Percentiles rank a stretch among this genome's conserved stretches.
Evolutionary conservation across 2,113 vertebrate species (phyloP).

Genomic region (Chionomys nivalis): DNA sequence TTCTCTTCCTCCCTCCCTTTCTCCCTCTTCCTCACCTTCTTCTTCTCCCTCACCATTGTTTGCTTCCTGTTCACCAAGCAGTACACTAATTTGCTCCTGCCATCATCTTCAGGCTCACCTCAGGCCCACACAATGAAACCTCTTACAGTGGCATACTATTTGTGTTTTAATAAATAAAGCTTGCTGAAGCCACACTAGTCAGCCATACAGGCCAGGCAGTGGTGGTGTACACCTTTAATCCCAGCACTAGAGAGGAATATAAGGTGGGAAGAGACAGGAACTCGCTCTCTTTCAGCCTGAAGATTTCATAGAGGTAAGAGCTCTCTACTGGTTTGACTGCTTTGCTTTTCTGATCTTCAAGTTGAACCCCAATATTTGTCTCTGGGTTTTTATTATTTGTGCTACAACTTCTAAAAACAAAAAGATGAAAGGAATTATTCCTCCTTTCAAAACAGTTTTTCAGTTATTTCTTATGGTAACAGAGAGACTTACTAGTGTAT

Average conservation of each 20-base stretch:
- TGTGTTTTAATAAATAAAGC: too few species aligned
- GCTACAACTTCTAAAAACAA: not conserved
- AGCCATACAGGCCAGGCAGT: too few species aligned
- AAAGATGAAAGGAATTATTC: not conserved
- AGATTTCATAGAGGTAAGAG: too few species aligned
- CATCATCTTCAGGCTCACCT: not conserved
- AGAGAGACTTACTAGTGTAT: not conserved
- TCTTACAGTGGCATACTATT: not conserved
- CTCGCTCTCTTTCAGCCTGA: too few species aligned
- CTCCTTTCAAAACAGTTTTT: not conserved
- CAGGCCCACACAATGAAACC: not conserved
- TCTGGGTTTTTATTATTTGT: too few species aligned
- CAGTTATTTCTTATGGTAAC: not conserved
- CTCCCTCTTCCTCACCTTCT: not conserved
- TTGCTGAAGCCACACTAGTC: too few species aligned
- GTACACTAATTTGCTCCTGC: not conserved
- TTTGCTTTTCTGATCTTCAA: too few species aligned
- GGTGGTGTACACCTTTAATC: too few species aligned
- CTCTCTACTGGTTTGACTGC: too few species aligned
- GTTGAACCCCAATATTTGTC: too few species aligned
- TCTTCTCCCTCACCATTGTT: not conserved
- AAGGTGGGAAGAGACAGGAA: too few species aligned
- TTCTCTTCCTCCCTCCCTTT: not conserved
- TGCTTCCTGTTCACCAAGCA: not conserved
- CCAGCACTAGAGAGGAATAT: too few species aligned